These are phyloP conservation scores for Chrysochloris asiatica DNA, from an alignment of 2,113 vertebrate species.

Conservation along the genomic window DNA sequence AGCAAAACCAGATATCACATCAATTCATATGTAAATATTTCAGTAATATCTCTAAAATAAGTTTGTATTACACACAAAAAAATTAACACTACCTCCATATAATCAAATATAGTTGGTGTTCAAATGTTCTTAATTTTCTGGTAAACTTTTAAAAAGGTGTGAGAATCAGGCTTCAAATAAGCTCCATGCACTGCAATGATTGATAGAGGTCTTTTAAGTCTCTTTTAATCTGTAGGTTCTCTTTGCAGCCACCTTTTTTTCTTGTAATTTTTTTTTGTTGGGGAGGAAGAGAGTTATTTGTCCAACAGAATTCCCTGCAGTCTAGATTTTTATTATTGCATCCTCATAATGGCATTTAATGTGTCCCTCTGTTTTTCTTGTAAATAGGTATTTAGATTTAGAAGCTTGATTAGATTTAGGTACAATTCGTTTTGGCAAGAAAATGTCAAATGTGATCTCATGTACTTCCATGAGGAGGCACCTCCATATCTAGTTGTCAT, in stretches of 20 bases:
- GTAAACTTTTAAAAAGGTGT: neutral
- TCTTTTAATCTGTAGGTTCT: neutral
- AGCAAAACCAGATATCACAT: slow-evolving; percentile 24
- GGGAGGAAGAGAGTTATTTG: neutral
- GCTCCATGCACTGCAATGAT: neutral
- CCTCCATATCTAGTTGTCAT: neutral
- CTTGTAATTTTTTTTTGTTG: neutral
- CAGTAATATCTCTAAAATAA: slow-evolving; percentile 23
- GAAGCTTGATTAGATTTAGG: neutral
- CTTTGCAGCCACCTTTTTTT: neutral
- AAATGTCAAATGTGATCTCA: neutral
- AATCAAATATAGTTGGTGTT: slow-evolving; percentile 19
- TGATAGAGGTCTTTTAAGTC: neutral
- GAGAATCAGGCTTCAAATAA: neutral
- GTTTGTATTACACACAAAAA: slow-evolving; percentile 35
- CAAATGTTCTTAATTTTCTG: neutral
- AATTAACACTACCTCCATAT: neutral
- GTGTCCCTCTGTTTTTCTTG: neutral
- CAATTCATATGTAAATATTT: slow-evolving; percentile 22
- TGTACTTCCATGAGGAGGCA: neutral
- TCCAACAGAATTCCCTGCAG: neutral
- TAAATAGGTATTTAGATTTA: neutral
- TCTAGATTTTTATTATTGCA: neutral
- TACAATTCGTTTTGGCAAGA: neutral
- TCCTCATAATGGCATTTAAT: neutral